phyloP scores from a whole-genome alignment of 1,140 invertebrate species.

The Leguminivora glycinivorella region DNA sequence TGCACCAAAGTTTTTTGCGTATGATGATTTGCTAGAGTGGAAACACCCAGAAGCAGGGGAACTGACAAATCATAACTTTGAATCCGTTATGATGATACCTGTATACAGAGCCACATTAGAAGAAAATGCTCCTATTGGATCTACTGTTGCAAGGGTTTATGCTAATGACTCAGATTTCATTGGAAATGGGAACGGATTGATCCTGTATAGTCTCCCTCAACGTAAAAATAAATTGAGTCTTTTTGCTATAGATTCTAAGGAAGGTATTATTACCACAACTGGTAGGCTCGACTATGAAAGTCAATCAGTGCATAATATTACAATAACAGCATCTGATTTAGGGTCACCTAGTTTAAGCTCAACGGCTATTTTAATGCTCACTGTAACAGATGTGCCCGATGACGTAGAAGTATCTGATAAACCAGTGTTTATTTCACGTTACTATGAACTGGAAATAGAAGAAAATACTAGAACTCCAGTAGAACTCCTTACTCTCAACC shows the following conservation, averaged over 20 bases:
- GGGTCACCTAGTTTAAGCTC: conserved; percentile 90
- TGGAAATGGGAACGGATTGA: conserved; percentile 90
- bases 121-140: conserved; percentile 85
- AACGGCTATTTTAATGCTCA: conserved; percentile 85
- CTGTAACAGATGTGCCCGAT: conserved; percentile 83
- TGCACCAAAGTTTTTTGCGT: conserved; percentile 85
- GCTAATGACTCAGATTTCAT: conserved; percentile 92
- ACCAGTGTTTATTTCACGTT: conserved; percentile 85
- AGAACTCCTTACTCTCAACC: conserved; percentile 84
- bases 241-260: conserved; percentile 89
- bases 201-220: conserved; percentile 85
- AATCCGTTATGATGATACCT: conserved; percentile 80
- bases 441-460: conserved; percentile 88
- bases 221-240: conserved; percentile 81
- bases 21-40: conserved; percentile 80
- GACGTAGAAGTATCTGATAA: conserved; percentile 74
- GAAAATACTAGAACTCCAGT: conserved; percentile 86
- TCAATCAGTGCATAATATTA: conserved; percentile 84
- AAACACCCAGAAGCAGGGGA: conserved; percentile 74
- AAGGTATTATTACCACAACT: conserved; percentile 88
- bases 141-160: conserved; percentile 84
- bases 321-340: conserved; percentile 89
- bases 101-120: conserved; percentile 85
- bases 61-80: conserved; percentile 77
- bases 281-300: conserved; percentile 87